Evolutionary conservation across 2,113 vertebrate species (phyloP).

Genomic region (Dendropsophus ebraccatus): DNA sequence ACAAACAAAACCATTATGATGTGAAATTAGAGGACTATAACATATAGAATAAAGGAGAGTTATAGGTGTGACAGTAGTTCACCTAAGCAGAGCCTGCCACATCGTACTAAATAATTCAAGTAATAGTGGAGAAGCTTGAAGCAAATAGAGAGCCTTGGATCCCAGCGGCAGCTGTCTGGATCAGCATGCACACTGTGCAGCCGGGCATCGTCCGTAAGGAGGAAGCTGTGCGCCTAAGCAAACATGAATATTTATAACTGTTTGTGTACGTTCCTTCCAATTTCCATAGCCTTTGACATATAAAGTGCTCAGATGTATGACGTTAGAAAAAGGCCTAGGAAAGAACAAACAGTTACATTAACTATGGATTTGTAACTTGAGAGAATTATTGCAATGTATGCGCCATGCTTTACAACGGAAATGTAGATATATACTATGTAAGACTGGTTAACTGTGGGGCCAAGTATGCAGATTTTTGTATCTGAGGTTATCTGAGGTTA

Average conservation of each 20-base stretch:
- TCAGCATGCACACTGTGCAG: constrained; percentile 2
- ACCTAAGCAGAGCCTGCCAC: background rate
- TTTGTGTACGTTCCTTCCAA: background rate
- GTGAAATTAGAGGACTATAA: no score
- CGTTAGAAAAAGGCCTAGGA: background rate
- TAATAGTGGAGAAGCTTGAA: constrained; percentile 11
- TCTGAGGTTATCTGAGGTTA: no score
- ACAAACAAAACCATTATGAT: background rate
- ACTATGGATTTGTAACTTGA: background rate
- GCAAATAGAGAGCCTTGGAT: constrained; percentile 15
- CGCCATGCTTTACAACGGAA: background rate
- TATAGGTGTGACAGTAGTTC: background rate
- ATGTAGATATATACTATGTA: background rate
- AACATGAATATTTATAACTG: constrained; percentile 38
- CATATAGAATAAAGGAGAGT: background rate
- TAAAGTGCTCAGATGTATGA: background rate
- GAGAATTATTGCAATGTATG: background rate
- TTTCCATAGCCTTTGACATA: constrained; percentile 4
- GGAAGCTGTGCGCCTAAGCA: background rate
- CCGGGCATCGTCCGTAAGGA: background rate
- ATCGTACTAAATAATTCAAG: constrained; percentile 19
- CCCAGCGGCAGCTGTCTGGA: background rate
- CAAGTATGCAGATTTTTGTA: background rate
- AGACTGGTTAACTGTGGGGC: background rate
- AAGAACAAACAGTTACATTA: background rate